A percentile compares a stretch with the other conserved stretches of the same genome.
phyloP scores from a whole-genome alignment of 1,140 invertebrate species.

The Colletes latitarsis region DNA sequence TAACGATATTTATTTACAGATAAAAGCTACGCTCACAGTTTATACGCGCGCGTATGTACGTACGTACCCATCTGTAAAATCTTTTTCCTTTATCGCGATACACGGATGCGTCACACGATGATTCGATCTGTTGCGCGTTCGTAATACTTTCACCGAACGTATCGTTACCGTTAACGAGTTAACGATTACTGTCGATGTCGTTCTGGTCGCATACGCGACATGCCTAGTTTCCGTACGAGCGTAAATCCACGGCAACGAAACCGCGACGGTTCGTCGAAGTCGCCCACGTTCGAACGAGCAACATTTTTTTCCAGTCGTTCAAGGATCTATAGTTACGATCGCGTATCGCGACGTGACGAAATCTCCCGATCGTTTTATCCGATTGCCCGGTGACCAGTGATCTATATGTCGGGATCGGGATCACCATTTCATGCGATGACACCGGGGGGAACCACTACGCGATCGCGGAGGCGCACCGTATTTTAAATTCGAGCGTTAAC shows the following conservation, averaged over 20 bases:
- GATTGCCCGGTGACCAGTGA: no score
- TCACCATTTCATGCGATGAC: background rate
- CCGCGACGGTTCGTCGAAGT: background rate
- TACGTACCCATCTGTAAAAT: background rate
- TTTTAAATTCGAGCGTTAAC: conserved; percentile 62
- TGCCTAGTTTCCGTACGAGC: background rate
- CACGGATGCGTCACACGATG: conserved; percentile 48
- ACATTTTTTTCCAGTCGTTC: background rate
- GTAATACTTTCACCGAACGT: conserved; percentile 49
- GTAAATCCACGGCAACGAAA: background rate
- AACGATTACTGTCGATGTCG: background rate
- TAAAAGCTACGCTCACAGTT: background rate
- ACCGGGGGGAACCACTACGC: background rate
- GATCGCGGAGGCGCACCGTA: conserved; percentile 1
- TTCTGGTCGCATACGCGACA: background rate
- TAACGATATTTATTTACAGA: conserved; percentile 7
- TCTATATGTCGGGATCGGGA: background rate
- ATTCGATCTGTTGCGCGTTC: conserved; percentile 22
- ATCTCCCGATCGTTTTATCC: background rate
- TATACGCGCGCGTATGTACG: background rate
- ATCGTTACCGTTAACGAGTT: background rate
- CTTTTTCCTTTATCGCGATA: conserved; percentile 34
- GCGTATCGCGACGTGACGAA: no score
- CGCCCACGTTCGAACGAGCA: background rate
- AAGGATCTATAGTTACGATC: background rate